These are phyloP conservation scores for Sycobia sp. DNA, from an alignment of 1,140 invertebrate species.

Conservation along the genomic window DNA sequence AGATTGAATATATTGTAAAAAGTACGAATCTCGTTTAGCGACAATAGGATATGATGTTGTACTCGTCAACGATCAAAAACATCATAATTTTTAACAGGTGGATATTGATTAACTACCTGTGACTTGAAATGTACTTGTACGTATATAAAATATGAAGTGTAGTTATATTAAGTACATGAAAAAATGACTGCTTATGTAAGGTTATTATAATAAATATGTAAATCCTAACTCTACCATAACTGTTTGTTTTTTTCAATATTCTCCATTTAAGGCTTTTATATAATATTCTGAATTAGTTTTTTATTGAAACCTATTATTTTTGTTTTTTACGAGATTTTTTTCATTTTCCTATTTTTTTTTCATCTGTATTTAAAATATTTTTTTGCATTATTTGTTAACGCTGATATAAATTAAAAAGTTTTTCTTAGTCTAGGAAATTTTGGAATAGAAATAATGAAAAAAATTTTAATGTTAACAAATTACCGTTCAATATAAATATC, in stretches of 20 bases:
- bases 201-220: conserved; percentile 51
- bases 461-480: too few relatives aligned
- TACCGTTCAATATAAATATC: too few relatives aligned
- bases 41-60: conserved; percentile 3
- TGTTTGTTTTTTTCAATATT: conserved; percentile 5
- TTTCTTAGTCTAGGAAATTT: too few relatives aligned
- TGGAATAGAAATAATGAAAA: too few relatives aligned
- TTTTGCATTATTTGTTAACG: too few relatives aligned
- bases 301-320: too few relatives aligned
- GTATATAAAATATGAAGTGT: too few relatives aligned
- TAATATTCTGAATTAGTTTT: background rate
- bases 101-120: conserved; percentile 10
- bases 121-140: conserved; percentile 40
- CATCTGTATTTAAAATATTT: background rate
- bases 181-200: conserved; percentile 41
- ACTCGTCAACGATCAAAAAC: background rate
- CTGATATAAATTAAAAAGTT: too few relatives aligned
- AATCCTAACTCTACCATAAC: conserved; percentile 14
- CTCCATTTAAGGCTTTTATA: background rate
- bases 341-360: too few relatives aligned
- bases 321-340: too few relatives aligned
- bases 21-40: background rate
- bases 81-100: background rate
- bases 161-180: conserved; percentile 21
- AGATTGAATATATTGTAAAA: background rate